Evolutionary conservation across 2,113 vertebrate genomes (phyloP), one percentile per base, ranked within the genome.

Genomic region (Corydoras sp.): DNA sequence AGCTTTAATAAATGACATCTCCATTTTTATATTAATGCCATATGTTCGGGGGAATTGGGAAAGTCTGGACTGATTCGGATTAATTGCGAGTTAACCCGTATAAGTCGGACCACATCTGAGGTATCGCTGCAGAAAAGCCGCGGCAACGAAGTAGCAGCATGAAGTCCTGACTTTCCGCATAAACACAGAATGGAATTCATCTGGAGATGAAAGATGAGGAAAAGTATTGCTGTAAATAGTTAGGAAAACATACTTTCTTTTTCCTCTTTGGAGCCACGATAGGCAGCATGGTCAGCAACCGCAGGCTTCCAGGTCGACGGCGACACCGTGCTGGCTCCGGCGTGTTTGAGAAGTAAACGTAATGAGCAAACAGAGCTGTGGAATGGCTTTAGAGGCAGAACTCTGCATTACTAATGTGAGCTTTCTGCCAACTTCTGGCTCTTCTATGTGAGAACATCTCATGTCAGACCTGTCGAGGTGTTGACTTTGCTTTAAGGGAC

Each of bases 1-100:
- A 72, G 48, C 30, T 73, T 76, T 72, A 76, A 79, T 79, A 73
- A 73, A 24, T 59, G 8, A 32, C 11, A 65, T 58, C 50, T 43
- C 62, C 51, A 15, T 58, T 43, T 15, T 62, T 48, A 73, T 72
- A 73, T 65, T 64, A 56, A 53, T 63, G 32, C 48, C 14, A 58
- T 62, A 73, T 54, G 56, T 76, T 29, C 53, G 24, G 66, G 62
- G 58, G 65, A 76, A 76, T 71, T 70, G 13, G 58, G 50, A 63
- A 75, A 78, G 68, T 62, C 55, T 48, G 71, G 55, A 59, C 24
- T 62, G 62, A 78, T 68, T 54, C 43, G 66, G 61, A 65, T 49
- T 68, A 51, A 78, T 71, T 61, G 59, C 53, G 35, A 53, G 53
- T 35, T 76, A 72, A 72, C 61, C 68, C 55, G 14, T 62, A 5